phyloP scores from a whole-genome alignment of 1,140 invertebrate species.

The Microplitis mediator region DNA sequence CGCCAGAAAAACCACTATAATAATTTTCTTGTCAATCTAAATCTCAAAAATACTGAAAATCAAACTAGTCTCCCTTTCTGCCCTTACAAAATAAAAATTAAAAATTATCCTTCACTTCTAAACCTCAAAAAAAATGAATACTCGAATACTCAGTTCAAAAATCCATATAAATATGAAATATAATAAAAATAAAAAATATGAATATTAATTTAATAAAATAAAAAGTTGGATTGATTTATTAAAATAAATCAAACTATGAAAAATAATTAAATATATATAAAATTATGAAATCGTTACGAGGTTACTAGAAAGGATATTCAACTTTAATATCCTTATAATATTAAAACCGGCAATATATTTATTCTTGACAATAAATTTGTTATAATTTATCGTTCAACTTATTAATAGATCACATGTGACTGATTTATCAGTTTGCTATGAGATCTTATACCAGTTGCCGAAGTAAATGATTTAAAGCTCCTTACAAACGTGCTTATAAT shows the following conservation, averaged over 20 bases:
- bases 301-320: background rate
- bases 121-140: no score
- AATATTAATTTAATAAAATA: no score
- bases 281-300: slow-evolving; percentile 3
- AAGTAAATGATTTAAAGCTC: background rate
- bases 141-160: no score
- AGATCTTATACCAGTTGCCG: background rate
- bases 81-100: no score
- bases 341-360: background rate
- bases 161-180: no score
- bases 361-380: slow-evolving; percentile 6
- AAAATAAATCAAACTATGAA: background rate
- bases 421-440: background rate
- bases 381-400: slow-evolving; percentile 1
- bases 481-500: background rate
- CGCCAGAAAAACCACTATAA: no score
- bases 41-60: no score
- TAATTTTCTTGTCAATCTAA: no score
- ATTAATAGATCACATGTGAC: background rate
- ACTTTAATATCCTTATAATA: background rate
- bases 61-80: no score
- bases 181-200: no score
- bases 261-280: background rate
- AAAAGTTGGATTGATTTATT: no score
- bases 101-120: no score